phyloP scores from a whole-genome alignment of 2,113 vertebrate species.

The Helogale parvula region DNA sequence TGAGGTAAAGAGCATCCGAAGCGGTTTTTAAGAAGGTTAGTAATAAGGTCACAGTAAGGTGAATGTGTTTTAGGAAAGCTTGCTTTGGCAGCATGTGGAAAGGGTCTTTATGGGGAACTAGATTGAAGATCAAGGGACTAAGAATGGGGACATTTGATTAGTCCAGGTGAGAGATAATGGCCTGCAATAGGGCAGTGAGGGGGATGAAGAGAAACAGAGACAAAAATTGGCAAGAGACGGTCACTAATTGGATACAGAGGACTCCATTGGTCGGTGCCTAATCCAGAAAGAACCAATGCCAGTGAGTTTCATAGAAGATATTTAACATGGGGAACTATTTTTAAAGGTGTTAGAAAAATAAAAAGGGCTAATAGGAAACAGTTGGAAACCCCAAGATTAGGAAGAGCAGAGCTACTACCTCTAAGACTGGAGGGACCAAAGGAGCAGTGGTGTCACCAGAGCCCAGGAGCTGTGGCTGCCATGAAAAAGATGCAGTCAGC shows the following conservation, averaged over 20 bases:
- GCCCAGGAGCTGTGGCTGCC: not conserved
- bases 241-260: not conserved
- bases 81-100: fast-evolving
- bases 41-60: not conserved
- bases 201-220: not conserved
- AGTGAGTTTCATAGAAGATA: not conserved
- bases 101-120: not conserved
- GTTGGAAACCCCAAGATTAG: not conserved
- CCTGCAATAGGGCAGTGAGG: not conserved
- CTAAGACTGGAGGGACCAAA: not conserved
- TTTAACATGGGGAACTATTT: not conserved
- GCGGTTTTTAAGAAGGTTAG: not conserved
- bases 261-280: not conserved
- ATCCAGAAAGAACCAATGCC: not conserved
- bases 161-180: not conserved
- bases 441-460: not conserved
- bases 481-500: not conserved
- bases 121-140: not conserved
- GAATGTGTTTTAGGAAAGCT: not conserved
- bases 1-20: not conserved
- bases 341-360: not conserved
- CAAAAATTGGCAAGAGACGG: not conserved
- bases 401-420: not conserved
- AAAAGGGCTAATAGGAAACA: not conserved
- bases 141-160: not conserved